Evolutionary conservation across 2,888 invertebrate genomes (phyloP).

Genomic region (Callimorpha dominula): DNA sequence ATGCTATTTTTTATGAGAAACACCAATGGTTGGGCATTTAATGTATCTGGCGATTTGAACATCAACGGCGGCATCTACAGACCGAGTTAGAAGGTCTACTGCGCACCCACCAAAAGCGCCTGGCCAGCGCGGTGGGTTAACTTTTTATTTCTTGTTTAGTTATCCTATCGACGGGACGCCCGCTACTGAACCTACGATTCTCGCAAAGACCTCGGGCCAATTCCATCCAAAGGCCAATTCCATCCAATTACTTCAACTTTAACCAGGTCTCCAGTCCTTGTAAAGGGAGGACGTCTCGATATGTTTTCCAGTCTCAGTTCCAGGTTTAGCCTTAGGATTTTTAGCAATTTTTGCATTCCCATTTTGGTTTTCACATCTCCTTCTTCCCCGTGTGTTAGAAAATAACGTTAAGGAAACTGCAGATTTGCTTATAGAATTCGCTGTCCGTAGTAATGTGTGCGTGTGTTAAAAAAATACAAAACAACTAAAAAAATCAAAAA

Average conservation of each 20-base stretch:
- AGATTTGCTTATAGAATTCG: slow-evolving; percentile 2
- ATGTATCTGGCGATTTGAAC: neutral
- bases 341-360: neutral
- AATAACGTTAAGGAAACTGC: neutral
- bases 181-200: neutral
- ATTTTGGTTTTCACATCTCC: neutral
- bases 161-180: neutral
- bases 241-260: neutral
- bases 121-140: slow-evolving; percentile 13
- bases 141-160: neutral
- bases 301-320: neutral
- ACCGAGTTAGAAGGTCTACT: slow-evolving; percentile 19
- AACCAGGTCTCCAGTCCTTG: neutral
- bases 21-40: neutral
- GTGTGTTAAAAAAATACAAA: slow-evolving; percentile 10
- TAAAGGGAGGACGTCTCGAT: too few relatives aligned
- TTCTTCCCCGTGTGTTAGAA: neutral
- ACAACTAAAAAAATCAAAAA: neutral
- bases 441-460: neutral
- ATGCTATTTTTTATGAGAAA: neutral
- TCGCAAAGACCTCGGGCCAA: neutral
- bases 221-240: neutral
- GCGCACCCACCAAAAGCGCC: neutral
- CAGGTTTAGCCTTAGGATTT: neutral
- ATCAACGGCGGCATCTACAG: slow-evolving; percentile 18